A percentile compares a stretch with the other conserved stretches of the same genome.
These are phyloP conservation scores for Ormyrus thymus DNA, from an alignment of 2,888 invertebrate genomes.

Conservation along the genomic window DNA sequence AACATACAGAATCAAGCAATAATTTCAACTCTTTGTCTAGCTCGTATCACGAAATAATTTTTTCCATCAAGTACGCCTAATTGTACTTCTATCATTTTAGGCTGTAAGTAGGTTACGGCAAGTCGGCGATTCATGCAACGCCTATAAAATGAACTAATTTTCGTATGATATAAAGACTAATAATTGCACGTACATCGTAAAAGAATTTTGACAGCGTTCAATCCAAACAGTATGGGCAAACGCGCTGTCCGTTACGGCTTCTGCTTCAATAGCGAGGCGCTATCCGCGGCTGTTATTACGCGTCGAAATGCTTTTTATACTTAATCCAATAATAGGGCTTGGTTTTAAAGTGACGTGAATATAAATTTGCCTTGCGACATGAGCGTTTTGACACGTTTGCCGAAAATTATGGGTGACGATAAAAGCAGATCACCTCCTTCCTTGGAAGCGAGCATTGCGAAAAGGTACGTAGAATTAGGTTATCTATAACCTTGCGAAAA, in stretches of 20 bases:
- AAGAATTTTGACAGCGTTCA: conserved; percentile 31
- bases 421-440: neutral
- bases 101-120: too few relatives aligned
- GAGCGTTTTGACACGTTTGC: conserved; percentile 11
- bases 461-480: too few relatives aligned
- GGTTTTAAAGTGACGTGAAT: conserved; percentile 6
- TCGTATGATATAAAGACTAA: neutral
- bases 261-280: conserved; percentile 11
- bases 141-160: too few relatives aligned
- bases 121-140: too few relatives aligned
- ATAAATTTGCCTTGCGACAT: neutral
- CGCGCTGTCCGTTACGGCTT: conserved; percentile 8
- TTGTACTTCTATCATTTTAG: too few relatives aligned
- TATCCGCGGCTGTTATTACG: conserved; percentile 2
- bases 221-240: conserved; percentile 5
- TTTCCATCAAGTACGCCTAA: too few relatives aligned
- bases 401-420: conserved; percentile 2
- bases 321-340: conserved; percentile 3
- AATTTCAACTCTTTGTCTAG: too few relatives aligned
- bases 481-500: too few relatives aligned
- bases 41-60: too few relatives aligned
- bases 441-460: too few relatives aligned
- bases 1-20: too few relatives aligned
- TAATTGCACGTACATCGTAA: conserved; percentile 18
- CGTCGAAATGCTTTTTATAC: neutral